Evolutionary conservation across 2,113 vertebrate genomes (phyloP).

Genomic region (Ciconia stormi): DNA sequence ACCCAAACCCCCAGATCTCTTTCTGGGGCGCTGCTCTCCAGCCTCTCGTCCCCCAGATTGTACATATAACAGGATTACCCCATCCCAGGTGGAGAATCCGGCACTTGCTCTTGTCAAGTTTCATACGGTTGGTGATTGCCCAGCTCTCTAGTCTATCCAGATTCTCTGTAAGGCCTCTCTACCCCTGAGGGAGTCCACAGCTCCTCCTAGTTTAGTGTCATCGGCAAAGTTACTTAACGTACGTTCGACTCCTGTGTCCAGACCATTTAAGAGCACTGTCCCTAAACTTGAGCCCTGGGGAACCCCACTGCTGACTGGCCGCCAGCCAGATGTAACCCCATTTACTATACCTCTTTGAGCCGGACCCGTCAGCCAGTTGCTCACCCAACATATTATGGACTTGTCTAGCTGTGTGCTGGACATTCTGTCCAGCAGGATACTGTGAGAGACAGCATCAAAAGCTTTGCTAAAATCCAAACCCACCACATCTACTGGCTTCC

Average conservation of each 20-base stretch:
- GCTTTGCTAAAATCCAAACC: neutral
- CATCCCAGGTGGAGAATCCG: neutral
- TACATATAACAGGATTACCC: too few relatives aligned
- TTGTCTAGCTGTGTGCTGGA: neutral
- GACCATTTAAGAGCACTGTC: neutral
- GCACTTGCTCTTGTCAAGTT: neutral
- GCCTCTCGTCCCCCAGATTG: neutral
- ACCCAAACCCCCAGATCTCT: too few relatives aligned
- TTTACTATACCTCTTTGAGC: neutral
- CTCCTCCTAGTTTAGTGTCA: neutral
- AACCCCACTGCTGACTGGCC: neutral
- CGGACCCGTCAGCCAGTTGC: rapidly evolving
- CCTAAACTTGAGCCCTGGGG: neutral
- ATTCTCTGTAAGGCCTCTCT: neutral
- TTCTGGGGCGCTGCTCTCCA: neutral
- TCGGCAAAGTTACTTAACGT: too few relatives aligned
- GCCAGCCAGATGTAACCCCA: neutral
- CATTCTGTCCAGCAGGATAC: neutral
- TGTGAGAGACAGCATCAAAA: neutral
- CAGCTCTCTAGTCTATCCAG: neutral
- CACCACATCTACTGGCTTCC: neutral
- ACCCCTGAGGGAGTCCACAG: neutral
- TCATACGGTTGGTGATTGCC: neutral
- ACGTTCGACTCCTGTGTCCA: neutral
- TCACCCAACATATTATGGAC: neutral